Evolutionary conservation across 2,113 vertebrate genomes (phyloP), one percentile per base, ranked within the genome.

Genomic region (Leptosomus discolor): DNA sequence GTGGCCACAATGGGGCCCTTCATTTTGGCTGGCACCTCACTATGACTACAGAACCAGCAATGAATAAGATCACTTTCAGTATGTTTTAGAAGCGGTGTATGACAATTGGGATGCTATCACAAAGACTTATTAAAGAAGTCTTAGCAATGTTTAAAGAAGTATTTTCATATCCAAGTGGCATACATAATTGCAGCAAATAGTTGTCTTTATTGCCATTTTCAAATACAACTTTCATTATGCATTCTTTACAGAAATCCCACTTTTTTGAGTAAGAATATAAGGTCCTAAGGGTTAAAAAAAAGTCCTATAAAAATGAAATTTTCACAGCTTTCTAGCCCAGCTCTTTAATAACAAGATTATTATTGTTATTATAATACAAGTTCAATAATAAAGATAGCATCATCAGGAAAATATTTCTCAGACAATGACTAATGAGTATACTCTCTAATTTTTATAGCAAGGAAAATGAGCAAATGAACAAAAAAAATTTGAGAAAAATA

Each of bases 1-100:
- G 69, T 0, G 1, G 88, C 54, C 73, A 97, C 96, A 97, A 96
- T 91, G 63, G 77, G 69, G 86, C 89, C 94, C 80, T 97, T 97
- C 89, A 94, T 78, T 67, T 94, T 95, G 91, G 76, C 76, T 64
- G 34, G 69, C 83, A 89, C 56, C 39, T 91, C 68, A 53, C 73
- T 36, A 46, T 43, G 74, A 46, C 71, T 85, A 94, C 71, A 78
- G 73, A 88, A 76, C 39, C 56, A 78, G 86, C 36, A 54, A 81
- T 24, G 5, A 95, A 51, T 75, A 87, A 67, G 64, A 80, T 37
- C 93, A 93, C 45, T 84, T 90, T 30, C 56, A 76, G 75, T 8
- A 61, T 41, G 29, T 46, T 88, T 88, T 43, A 91, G 63, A 67
- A 90, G 51, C 34, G 2, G 22, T 36, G 27, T 65, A 68, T 58